Conservation (phyloP, 1,140 invertebrate genomes). For the Phocides pigmalion region DNA sequence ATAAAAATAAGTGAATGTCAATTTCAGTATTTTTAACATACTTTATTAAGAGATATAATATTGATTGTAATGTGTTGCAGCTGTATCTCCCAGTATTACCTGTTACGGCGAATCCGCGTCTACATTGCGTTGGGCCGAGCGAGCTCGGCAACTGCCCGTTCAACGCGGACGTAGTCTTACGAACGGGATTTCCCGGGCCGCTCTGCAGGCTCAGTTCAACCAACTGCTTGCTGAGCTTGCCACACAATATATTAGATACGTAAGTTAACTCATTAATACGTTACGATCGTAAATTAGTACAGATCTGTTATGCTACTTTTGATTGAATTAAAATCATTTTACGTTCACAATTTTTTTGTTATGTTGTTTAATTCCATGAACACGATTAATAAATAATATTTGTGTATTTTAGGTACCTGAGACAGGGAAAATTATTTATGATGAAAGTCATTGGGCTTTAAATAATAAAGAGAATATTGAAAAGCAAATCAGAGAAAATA, state of each 20-base stretch:
- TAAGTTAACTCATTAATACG: constrained; percentile 45
- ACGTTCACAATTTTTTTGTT: background rate
- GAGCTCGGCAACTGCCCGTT: constrained; percentile 86
- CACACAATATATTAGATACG: constrained; percentile 63
- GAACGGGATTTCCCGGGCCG: constrained; percentile 77
- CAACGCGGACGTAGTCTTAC: constrained; percentile 84
- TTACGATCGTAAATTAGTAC: background rate
- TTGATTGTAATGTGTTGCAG: constrained; percentile 65
- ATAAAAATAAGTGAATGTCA: background rate
- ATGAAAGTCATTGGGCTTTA: constrained; percentile 61
- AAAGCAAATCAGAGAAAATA: constrained; percentile 23
- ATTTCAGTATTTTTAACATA: too few species aligned
- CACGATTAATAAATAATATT: background rate
- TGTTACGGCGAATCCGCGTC: constrained; percentile 89
- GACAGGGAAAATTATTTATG: constrained; percentile 56
- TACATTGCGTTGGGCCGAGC: constrained; percentile 88
- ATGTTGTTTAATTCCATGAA: too few species aligned
- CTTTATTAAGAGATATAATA: too few species aligned
- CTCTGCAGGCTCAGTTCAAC: constrained; percentile 75
- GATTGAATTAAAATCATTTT: too few species aligned
- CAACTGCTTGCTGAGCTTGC: constrained; percentile 56
- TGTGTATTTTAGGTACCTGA: constrained; percentile 57
- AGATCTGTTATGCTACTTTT: too few species aligned
- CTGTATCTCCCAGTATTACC: constrained; percentile 87
- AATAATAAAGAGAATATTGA: constrained; percentile 27